These are phyloP conservation scores for Rhinichthys klamathensis DNA, from an alignment of 2,113 vertebrate species.

Conservation along the genomic window DNA sequence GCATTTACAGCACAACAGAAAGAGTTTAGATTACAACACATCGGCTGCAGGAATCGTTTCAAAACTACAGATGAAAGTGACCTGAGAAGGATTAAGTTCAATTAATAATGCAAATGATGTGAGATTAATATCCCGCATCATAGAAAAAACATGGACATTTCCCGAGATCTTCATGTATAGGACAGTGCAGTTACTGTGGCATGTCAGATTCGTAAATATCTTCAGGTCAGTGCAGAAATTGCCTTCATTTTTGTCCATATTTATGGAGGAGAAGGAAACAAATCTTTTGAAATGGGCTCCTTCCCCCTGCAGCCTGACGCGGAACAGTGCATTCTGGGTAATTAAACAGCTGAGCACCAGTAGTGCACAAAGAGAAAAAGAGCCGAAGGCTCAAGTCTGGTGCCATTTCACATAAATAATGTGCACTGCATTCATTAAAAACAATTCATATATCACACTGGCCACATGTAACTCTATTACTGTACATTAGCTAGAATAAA, in stretches of 20 bases:
- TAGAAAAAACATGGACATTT: slow-evolving; percentile 27
- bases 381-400: not conserved
- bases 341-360: slow-evolving; percentile 24
- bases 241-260: not conserved
- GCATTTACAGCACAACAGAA: not conserved
- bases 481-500: not conserved
- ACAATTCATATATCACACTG: not conserved
- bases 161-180: not conserved
- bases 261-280: slow-evolving; percentile 4
- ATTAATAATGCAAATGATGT: slow-evolving; percentile 37
- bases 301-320: not conserved
- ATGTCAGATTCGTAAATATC: not conserved
- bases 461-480: not conserved
- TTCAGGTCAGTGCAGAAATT: not conserved
- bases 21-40: not conserved
- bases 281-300: slow-evolving; percentile 1
- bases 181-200: not conserved
- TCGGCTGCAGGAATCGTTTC: not conserved
- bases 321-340: slow-evolving; percentile 44
- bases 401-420: not conserved
- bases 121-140: slow-evolving; percentile 30
- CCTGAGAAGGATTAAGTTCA: slow-evolving; percentile 23
- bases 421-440: not conserved
- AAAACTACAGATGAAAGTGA: slow-evolving; percentile 42
- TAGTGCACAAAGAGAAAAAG: not conserved